These are phyloP conservation scores for Epinotia nisella DNA, from an alignment of 2,888 invertebrate genomes.

Conservation along the genomic window DNA sequence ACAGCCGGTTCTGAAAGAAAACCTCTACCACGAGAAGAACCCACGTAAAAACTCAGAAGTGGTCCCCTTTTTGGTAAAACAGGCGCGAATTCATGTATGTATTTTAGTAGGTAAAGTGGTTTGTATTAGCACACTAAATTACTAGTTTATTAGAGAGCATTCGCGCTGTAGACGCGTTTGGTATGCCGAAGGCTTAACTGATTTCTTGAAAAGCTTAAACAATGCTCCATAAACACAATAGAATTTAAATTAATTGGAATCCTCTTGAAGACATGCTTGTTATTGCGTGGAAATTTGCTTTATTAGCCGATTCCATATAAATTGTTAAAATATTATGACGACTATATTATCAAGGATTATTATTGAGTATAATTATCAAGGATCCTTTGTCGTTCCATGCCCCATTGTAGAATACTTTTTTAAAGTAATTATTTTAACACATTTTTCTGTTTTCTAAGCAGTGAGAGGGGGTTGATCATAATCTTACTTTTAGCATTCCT, in stretches of 20 bases:
- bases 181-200: conserved; percentile 1
- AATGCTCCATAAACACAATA: conserved; percentile 14
- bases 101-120: background rate
- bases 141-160: background rate
- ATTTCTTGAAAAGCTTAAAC: conserved; percentile 9
- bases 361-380: background rate
- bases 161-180: background rate
- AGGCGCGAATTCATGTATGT: background rate
- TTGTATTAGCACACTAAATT: background rate
- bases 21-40: no score
- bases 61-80: no score
- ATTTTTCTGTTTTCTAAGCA: no score
- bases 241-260: conserved; percentile 15
- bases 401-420: background rate
- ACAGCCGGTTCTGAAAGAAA: no score
- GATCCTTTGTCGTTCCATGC: background rate
- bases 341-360: background rate
- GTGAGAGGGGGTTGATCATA: no score
- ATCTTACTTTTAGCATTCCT: no score
- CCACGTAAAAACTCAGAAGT: no score
- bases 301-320: background rate
- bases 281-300: background rate
- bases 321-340: background rate
- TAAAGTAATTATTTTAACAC: no score
- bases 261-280: background rate